Percentiles rank a stretch among this genome's conserved stretches.
These are phyloP conservation scores for Philereme vetulata DNA, from an alignment of 2,888 invertebrate species.

Conservation along the genomic window DNA sequence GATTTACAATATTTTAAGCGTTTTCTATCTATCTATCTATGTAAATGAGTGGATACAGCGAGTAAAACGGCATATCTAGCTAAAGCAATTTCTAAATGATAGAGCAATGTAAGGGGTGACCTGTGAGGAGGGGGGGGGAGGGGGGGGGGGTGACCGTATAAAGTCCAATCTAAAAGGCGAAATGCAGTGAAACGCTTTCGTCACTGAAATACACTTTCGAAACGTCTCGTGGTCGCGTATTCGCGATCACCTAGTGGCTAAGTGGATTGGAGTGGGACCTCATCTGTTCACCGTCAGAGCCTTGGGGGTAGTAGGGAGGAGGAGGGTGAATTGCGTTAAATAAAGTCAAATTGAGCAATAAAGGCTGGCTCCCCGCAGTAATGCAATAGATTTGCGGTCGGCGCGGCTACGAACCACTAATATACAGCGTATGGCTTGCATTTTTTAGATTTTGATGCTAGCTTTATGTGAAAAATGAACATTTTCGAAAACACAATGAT, in stretches of 20 bases:
- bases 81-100: too few species aligned
- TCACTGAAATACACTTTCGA: conserved; percentile 52
- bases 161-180: not conserved
- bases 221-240: conserved; percentile 50
- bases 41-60: too few species aligned
- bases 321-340: conserved; percentile 72
- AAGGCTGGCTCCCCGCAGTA: conserved; percentile 76
- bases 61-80: too few species aligned
- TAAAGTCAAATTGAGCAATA: conserved; percentile 84
- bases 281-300: conserved; percentile 78
- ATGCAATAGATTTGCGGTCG: conserved; percentile 72
- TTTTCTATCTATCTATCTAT: too few species aligned
- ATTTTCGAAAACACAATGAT: too few species aligned
- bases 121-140: too few species aligned
- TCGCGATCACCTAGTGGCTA: conserved; percentile 67
- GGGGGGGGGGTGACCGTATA: too few species aligned
- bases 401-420: conserved; percentile 67
- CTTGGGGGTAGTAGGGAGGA: conserved; percentile 46
- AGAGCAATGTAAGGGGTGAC: too few species aligned
- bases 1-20: too few species aligned
- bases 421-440: conserved; percentile 45
- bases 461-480: too few species aligned
- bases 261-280: conserved; percentile 82
- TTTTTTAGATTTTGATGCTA: conserved; percentile 4
- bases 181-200: conserved; percentile 39